phyloP scores from a whole-genome alignment of 2,797 vertebrate genomes.

The Eulemur mongoz region DNA sequence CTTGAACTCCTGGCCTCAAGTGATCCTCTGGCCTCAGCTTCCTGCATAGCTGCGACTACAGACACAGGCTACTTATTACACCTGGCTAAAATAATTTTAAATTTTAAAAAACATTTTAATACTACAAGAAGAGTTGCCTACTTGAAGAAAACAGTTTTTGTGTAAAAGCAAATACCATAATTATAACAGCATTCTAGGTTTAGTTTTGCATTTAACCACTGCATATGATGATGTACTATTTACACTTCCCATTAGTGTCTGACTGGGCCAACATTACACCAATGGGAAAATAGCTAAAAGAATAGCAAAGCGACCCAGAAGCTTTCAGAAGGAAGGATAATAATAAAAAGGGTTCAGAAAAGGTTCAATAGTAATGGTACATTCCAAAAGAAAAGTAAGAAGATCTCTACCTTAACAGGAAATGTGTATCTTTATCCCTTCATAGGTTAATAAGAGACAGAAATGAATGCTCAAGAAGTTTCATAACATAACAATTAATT shows the following conservation, averaged over 20 bases:
- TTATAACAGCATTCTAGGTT: background rate
- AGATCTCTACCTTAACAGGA: background rate
- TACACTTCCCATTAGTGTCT: slow-evolving; percentile 10
- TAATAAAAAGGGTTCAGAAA: background rate
- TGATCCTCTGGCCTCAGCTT: background rate
- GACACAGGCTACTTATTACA: no score
- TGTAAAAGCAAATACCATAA: background rate
- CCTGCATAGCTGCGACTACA: background rate
- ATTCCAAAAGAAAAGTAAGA: slow-evolving; percentile 38
- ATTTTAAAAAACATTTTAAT: slow-evolving; percentile 44
- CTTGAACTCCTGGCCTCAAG: background rate
- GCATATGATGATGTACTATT: slow-evolving; percentile 1
- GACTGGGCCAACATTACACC: background rate
- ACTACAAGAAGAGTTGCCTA: background rate
- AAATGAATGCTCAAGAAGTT: slow-evolving; percentile 24
- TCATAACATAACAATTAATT: slow-evolving; percentile 14
- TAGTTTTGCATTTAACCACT: background rate
- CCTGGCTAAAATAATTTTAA: background rate
- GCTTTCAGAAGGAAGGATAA: slow-evolving; percentile 27
- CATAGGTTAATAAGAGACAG: background rate
- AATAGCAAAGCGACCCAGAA: slow-evolving; percentile 21
- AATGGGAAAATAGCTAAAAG: slow-evolving; percentile 37
- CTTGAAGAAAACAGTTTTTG: slow-evolving; percentile 21
- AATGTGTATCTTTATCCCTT: background rate
- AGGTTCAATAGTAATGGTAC: slow-evolving; percentile 15